Base-by-base conservation (phyloP, 2,797 vertebrate species). In the Pogonophryne albipinna region DNA sequence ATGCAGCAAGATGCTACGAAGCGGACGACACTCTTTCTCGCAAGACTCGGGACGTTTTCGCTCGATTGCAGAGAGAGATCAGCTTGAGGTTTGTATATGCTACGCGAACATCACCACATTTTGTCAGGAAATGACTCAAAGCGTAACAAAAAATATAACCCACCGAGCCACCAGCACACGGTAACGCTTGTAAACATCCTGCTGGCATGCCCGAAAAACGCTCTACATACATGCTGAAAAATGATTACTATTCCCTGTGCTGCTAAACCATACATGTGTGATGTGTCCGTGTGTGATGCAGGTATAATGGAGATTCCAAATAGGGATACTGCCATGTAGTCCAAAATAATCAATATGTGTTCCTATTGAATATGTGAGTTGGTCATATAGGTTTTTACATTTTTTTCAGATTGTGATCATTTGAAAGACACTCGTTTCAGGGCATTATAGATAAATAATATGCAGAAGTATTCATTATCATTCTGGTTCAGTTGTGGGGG, bases 1-100 rank as follows among this genome's bases (percentile, higher is more conserved):
- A 91, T 79, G 88, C 86, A 16, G 87, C 76, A 66, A 74, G 89
- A 92, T 92, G 91, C 90, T 52, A 23, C 84, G 53, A 79, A 38
- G 55, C 66, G n/a, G 74, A 77, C 74, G 50, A 13, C 3, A 0
- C 60, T 1, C 17, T 52, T 78, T 85, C 74, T 74, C 41, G 38
- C 65, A 11, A 15, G 65, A 83, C n/a, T 78, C 12, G 45, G 66
- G 73, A 85, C 46, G 57, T 51, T 84, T 62, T 75, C 17, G 52
- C 70, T 79, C 75, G 66, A 77, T 9, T 53, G 57, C 82, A 47
- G 63, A 70, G 66, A 64, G 71, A 77, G 46, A 76, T 8, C 78
- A 80, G 58, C 71, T 45, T 65, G 84, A 93, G 92, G 92, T 93
- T 87, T 59, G 91, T 90, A 46, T 11, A 31, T 11, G 19, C 51